phyloP scores from a whole-genome alignment of 2,888 invertebrate species.

The Drosophila aldrichi region DNA sequence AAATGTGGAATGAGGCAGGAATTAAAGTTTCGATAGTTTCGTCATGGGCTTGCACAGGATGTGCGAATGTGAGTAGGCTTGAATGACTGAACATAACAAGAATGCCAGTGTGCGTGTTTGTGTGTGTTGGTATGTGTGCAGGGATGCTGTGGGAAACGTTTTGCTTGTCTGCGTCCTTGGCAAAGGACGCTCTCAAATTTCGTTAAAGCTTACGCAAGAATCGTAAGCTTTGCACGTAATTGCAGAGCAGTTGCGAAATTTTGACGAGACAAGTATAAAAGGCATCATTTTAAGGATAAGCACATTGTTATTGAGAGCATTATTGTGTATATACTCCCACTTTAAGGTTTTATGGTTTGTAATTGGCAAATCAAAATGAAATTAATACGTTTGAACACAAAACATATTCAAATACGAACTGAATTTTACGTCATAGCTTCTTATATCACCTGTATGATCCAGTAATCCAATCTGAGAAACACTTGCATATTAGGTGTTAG shows the following conservation, averaged over 20 bases:
- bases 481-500: background rate
- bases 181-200: slow-evolving; percentile 64
- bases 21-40: slow-evolving; percentile 21
- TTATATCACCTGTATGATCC: background rate
- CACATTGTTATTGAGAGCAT: background rate
- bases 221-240: slow-evolving; percentile 48
- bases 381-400: background rate
- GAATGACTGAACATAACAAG: background rate
- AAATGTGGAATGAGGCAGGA: slow-evolving; percentile 16
- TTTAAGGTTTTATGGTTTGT: background rate
- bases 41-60: slow-evolving; percentile 19
- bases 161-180: slow-evolving; percentile 57
- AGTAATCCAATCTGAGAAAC: too few species aligned
- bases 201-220: slow-evolving; percentile 61
- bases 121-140: slow-evolving; percentile 8
- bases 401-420: background rate
- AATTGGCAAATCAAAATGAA: slow-evolving; percentile 1
- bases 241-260: background rate
- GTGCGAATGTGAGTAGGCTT: background rate
- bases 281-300: background rate
- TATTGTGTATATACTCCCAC: background rate
- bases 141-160: slow-evolving; percentile 56
- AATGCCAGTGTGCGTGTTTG: background rate
- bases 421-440: background rate
- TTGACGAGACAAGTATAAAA: slow-evolving; percentile 1